Evolutionary conservation across 2,113 vertebrate genomes (phyloP), one percentile per base, ranked within the genome.

Genomic region (Thunnus thynnus): DNA sequence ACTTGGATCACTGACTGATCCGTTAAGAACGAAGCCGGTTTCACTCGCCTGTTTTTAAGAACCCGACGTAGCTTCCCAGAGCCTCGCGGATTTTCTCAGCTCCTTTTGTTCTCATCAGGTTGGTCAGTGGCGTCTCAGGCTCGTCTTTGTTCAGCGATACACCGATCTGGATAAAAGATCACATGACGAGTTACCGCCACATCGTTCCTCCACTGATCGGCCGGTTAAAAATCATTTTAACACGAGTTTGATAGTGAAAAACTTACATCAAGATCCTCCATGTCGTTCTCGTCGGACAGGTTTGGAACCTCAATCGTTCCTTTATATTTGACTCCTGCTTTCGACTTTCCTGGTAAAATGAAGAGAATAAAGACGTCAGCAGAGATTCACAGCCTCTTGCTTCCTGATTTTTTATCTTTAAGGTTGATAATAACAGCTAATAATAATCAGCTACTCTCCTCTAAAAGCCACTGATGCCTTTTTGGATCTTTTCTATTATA

Each of bases 211-310:
- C 13, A 6, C 0, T 16, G 36, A 41, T 11, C 13, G 3, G 1
- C 20, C 30, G 16, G 12, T 20, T 3, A 41, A 13, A 1, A 44
- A 10, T n/a, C 17, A 46, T 8, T 0, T 0, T 0, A 36, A 32
- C 3, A 36, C 1, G 5, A 4, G 11, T 3, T 11, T 1, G 6
- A 4, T 6, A n/a, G 12, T 12, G 7, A 17, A 41, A 66, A 4
- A 72, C 95, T 95, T 84, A 99, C 98, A 91, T 99, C 98, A 3
- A 99, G 95, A 91, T 99, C 98, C 44, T 98, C 96, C 2, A 98
- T 94, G 65, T 96, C 96, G 65, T 99, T 99, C 94, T 99, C 98
- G 88, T 99, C 98, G 0, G 98, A 99, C 46, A 99, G 95, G 85
- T 99, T 99, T 18, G 98, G 97, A 85, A 99, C 96, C 46, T 99